Conservation (phyloP, 1,140 invertebrate genomes). For the Drosophila mauritiana region DNA sequence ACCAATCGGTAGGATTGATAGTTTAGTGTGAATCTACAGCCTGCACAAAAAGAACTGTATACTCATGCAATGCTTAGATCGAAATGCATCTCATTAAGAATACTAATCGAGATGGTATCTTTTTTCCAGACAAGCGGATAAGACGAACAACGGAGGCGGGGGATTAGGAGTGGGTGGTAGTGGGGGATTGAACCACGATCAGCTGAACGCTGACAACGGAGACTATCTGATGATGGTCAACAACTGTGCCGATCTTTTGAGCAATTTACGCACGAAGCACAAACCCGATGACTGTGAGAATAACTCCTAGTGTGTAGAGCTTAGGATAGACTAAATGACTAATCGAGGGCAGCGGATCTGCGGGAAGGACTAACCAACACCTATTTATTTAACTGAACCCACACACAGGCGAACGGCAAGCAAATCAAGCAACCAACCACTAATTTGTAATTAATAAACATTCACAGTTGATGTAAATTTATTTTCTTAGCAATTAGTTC, state of each 20-base stretch:
- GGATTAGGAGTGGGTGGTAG: slow-evolving; percentile 28
- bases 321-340: slow-evolving; percentile 64
- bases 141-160: slow-evolving; percentile 58
- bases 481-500: slow-evolving; percentile 36
- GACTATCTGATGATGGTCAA: slow-evolving; percentile 85
- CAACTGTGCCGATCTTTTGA: slow-evolving; percentile 84
- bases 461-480: slow-evolving; percentile 64
- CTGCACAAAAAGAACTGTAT: not conserved
- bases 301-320: slow-evolving; percentile 84
- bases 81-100: not conserved
- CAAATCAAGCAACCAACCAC: slow-evolving; percentile 33
- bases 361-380: slow-evolving; percentile 60
- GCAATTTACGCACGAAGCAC: slow-evolving; percentile 84
- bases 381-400: slow-evolving; percentile 71
- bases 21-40: not conserved
- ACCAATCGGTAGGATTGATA: slow-evolving; percentile 66
- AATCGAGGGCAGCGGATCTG: slow-evolving; percentile 25
- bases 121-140: slow-evolving; percentile 68
- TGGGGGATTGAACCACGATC: slow-evolving; percentile 55
- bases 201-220: slow-evolving; percentile 71
- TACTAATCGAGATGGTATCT: not conserved
- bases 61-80: not conserved
- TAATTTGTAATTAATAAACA: slow-evolving; percentile 70
- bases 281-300: slow-evolving; percentile 85
- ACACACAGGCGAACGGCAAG: slow-evolving; percentile 27